Base-by-base conservation (phyloP, 2,113 vertebrate species). In the Pholis gunnellus region DNA sequence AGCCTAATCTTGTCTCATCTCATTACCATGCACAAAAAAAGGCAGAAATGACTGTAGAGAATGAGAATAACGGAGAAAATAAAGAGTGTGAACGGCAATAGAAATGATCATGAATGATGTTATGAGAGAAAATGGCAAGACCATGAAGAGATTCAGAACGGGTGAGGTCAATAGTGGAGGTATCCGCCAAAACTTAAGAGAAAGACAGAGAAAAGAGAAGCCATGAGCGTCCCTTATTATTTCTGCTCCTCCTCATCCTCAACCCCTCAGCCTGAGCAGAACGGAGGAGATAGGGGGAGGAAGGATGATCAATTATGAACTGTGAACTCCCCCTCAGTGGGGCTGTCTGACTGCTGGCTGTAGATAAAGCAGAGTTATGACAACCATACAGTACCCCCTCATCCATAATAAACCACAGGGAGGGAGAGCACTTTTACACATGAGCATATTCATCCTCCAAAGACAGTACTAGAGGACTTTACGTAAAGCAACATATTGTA, bases 301-400 rank as follows among this genome's bases (percentile, higher is more conserved):
- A 85, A 84, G 89, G 89, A 91, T 92, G 92, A 94, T 94, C 92
- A 93, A 93, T 94, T 94, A 94, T 86, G 89, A 92, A 92, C 91
- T 91, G 92, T 93, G 91, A 93, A 88, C 90, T 91, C 81, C 83
- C 85, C 79, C 87, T 90, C 90, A 84, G 87, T 89, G 90, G 84
- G 88, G 82, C 87, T 88, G 90, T 87, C 91, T 84, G 85, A 93
- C 93, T 94, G 92, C 83, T 85, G 88, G 89, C 90, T 89, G 89
- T 84, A 91, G 92, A 94, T 94, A 93, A 93, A 93, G 88, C 92
- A 89, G 88, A 90, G 85, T 92, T 92, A 89, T 92, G 90, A 94
- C 89, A 94, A 83, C 89, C 90, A 88, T 90, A 91, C 83, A 87
- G 87, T 88, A 74, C 71, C 90, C 88, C 84, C 74, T 90, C 91